Conservation (phyloP, 2,113 vertebrate genomes). For the Leucopsar rothschildi region DNA sequence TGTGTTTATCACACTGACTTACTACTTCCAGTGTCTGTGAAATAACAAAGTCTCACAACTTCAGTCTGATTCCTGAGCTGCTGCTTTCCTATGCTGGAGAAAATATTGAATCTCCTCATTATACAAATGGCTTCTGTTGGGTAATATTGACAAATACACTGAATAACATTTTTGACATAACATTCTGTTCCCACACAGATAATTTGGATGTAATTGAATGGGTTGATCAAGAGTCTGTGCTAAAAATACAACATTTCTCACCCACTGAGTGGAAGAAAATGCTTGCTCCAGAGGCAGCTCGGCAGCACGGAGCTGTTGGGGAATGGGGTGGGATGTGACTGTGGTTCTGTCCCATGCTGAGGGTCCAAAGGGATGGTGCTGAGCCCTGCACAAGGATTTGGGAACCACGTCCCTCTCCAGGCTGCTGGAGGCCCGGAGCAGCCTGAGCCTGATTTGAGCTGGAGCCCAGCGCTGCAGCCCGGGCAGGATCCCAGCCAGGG, state of each 20-base stretch:
- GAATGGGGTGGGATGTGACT: background rate
- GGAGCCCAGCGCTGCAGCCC: background rate
- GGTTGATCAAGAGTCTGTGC: conserved; percentile 49
- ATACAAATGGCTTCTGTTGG: conserved; percentile 53
- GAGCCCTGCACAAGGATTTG: background rate
- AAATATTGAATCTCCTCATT: conserved; percentile 40
- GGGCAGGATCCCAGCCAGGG: background rate
- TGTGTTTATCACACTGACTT: background rate
- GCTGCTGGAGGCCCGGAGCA: background rate
- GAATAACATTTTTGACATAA: conserved; percentile 65
- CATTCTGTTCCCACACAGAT: conserved; percentile 67
- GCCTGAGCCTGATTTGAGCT: background rate
- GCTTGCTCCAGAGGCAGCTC: background rate
- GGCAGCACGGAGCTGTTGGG: background rate
- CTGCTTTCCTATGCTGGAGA: background rate
- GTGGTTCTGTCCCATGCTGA: background rate
- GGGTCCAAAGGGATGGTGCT: background rate
- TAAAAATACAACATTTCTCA: conserved; percentile 46
- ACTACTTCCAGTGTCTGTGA: background rate
- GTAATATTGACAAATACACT: conserved; percentile 61
- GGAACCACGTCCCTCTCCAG: fast-evolving
- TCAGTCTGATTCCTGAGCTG: background rate
- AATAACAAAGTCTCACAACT: background rate
- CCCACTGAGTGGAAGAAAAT: conserved; percentile 15
- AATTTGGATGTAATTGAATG: conserved; percentile 67